These are phyloP conservation scores for Diplolepis rosae DNA, from an alignment of 2,888 invertebrate species.

Conservation along the genomic window DNA sequence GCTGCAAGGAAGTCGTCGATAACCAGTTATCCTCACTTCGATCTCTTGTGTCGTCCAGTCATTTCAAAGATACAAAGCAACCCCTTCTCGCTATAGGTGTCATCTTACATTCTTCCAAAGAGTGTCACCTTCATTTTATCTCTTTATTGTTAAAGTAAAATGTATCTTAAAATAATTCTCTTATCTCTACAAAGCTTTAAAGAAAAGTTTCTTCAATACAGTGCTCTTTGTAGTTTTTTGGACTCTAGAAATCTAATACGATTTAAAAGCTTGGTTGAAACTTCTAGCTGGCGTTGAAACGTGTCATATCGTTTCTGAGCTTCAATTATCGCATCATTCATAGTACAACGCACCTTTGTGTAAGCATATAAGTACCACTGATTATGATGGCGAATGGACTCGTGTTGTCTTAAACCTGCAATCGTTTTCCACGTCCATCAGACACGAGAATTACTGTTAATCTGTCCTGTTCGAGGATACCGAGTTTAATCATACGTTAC, in stretches of 20 bases:
- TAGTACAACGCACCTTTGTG: background rate
- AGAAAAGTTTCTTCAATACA: too few relatives aligned
- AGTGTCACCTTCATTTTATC: background rate
- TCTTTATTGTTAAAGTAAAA: background rate
- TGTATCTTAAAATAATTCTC: background rate
- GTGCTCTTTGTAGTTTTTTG: background rate
- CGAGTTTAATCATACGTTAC: slow-evolving; percentile 1
- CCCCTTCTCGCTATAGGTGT: background rate
- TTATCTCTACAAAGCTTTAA: background rate
- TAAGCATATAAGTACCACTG: background rate
- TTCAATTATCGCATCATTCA: background rate
- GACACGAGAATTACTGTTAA: slow-evolving; percentile 6
- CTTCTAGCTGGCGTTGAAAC: background rate
- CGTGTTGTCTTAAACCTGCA: background rate
- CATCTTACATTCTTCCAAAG: background rate
- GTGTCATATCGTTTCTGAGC: background rate
- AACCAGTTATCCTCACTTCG: slow-evolving; percentile 50
- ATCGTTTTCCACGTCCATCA: slow-evolving; percentile 6
- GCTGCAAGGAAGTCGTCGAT: slow-evolving; percentile 46
- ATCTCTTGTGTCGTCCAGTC: slow-evolving; percentile 31
- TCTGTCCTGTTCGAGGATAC: slow-evolving; percentile 3
- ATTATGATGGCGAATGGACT: background rate
- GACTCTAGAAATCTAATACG: background rate
- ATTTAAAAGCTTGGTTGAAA: background rate
- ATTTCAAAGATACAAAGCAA: background rate